Evolutionary conservation across 2,113 vertebrate species (phyloP).

Genomic region (Bubo blakistoni): DNA sequence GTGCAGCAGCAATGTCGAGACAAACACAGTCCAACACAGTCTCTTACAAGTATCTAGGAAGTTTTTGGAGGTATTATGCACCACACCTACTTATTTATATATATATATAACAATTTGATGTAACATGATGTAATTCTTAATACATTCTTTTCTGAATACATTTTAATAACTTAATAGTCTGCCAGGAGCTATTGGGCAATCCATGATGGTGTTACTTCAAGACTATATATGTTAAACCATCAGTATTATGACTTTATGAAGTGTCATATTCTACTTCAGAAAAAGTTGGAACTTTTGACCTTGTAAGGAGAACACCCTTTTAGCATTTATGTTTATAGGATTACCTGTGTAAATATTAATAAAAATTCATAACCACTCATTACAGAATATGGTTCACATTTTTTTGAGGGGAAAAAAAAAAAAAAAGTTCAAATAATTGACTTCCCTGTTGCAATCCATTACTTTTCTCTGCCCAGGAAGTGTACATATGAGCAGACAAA

Average conservation of each 20-base stretch:
- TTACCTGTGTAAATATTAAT: not conserved
- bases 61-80: not conserved
- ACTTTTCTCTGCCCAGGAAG: not conserved
- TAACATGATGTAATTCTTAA: not conserved
- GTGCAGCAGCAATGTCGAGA: too few relatives aligned
- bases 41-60: not conserved
- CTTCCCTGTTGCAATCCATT: not conserved
- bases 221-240: not conserved
- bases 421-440: not conserved
- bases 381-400: not conserved
- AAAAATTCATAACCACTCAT: not conserved
- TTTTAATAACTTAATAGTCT: not conserved
- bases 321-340: not conserved
- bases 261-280: not conserved
- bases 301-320: not conserved
- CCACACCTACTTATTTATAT: not conserved
- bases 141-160: not conserved
- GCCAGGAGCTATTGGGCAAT: not conserved
- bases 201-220: not conserved
- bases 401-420: fast-evolving
- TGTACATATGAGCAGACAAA: not conserved
- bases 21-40: too few relatives aligned
- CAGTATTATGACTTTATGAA: not conserved
- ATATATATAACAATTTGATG: not conserved
- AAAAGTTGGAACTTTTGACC: not conserved